Base-by-base conservation (phyloP, 1,140 invertebrate species). In the Cyclargus thomasi region DNA sequence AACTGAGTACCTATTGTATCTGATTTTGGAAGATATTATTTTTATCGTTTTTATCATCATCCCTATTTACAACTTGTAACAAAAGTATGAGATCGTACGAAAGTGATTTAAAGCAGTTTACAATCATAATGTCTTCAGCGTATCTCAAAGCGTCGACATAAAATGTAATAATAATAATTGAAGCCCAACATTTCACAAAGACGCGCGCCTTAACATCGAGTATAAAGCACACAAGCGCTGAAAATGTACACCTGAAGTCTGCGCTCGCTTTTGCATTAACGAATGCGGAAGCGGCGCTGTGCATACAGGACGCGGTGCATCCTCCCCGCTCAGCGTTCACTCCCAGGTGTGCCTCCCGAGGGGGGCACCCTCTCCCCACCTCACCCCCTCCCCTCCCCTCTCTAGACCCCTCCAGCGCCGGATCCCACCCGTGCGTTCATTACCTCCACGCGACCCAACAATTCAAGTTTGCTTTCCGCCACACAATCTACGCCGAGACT, bases 221-320 rank as follows among this genome's bases (percentile, higher is more conserved):
- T 85, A 82, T 82, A 89, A 86, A 87, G 82, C 81, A 87, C 81
- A 90, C 83, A 81, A 82, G 85, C 85, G 78, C 86, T 90, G 87
- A 90, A 90, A 90, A 88, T 90, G 86, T 87, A 88, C 86, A 90
- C 86, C 86, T 88, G 85, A 88, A 88, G 83, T 86, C 84, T 86
- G 79, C 79, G 78, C 84, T 78, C 84, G 86, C 85, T 86, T 90
- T 90, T 90, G 86, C 86, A 88, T 90, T 90, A 90, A 90, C 87
- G 87, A 88, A 90, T 90, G 87, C 86, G 86, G 86, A 90, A 90
- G 82, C 85, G 79, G 81, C 83, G 83, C 77, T 88, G 80, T 88
- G 87, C 85, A 88, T 88, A 88, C 85, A 90, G 86, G 85, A 86
- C 86, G 84, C 76, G 80, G 77, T 83, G 80, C 83, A 85, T 78